phyloP scores from a whole-genome alignment of 2,113 vertebrate genomes.

The Sterrhoptilus dennistouni region DNA sequence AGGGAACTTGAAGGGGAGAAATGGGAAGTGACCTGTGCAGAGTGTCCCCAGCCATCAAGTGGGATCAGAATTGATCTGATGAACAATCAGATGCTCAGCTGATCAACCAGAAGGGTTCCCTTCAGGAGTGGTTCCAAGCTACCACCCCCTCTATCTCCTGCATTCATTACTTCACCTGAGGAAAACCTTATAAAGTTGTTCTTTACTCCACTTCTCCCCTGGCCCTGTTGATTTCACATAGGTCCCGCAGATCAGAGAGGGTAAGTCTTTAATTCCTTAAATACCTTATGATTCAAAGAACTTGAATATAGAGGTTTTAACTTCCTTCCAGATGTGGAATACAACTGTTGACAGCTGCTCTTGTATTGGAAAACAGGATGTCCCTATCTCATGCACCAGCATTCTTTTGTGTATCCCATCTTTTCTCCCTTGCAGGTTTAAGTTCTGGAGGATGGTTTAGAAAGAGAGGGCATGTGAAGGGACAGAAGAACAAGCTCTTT shows the following conservation, averaged over 20 bases:
- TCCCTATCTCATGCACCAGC: neutral
- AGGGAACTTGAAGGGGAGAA: neutral
- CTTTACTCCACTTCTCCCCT: neutral
- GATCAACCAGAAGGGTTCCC: neutral
- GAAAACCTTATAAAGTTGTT: neutral
- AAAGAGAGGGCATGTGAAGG: neutral
- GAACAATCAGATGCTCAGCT: neutral
- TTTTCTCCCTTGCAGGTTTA: neutral
- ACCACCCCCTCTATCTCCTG: neutral
- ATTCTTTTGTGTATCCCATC: neutral
- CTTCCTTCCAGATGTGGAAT: conserved; percentile 39
- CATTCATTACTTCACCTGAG: neutral
- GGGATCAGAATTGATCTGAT: neutral
- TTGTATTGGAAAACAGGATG: neutral
- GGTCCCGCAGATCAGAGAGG: neutral
- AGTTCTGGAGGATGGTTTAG: neutral
- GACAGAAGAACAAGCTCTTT: neutral
- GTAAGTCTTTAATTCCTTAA: neutral
- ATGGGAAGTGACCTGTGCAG: neutral
- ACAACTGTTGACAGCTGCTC: conserved; percentile 18
- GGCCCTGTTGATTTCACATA: neutral
- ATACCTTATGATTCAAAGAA: neutral
- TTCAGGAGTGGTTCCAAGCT: neutral
- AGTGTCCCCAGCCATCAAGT: neutral
- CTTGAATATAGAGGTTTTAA: neutral